A percentile compares a stretch with the other conserved stretches of the same genome.
phyloP scores from a whole-genome alignment of 2,888 invertebrate genomes.

The Rhagophthalmus giganteus region DNA sequence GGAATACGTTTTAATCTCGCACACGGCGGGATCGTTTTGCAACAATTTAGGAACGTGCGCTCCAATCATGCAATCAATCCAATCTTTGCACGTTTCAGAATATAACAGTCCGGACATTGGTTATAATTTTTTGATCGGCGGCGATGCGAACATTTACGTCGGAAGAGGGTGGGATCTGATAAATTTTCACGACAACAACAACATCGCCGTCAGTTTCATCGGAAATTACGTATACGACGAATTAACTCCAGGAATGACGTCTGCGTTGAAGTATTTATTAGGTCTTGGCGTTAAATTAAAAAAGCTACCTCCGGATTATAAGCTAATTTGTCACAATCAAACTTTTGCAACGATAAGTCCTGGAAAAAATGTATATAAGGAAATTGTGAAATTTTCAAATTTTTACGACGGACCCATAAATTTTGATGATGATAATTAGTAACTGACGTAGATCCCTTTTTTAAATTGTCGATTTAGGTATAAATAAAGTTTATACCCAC shows the following conservation, averaged over 20 bases:
- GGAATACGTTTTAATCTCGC: conserved; percentile 58
- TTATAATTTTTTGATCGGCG: conserved; percentile 59
- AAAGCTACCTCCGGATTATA: conserved; percentile 55
- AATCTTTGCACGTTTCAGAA: conserved; percentile 54
- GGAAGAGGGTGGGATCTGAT: conserved; percentile 59
- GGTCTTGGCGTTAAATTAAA: conserved; percentile 53
- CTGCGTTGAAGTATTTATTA: conserved; percentile 55
- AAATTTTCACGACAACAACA: conserved; percentile 58
- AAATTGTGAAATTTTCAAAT: conserved; percentile 58
- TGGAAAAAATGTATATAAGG: conserved; percentile 56
- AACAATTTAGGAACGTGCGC: conserved; percentile 53
- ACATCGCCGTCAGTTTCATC: conserved; percentile 57
- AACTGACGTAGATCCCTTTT: no score
- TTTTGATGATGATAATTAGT: no score
- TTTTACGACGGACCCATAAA: conserved; percentile 37
- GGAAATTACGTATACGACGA: conserved; percentile 56
- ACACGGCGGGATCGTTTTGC: conserved; percentile 58
- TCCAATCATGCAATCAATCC: conserved; percentile 55
- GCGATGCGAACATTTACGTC: conserved; percentile 60
- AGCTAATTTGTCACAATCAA: conserved; percentile 58
- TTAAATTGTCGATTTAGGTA: no score
- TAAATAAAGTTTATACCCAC: no score
- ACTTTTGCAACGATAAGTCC: conserved; percentile 57
- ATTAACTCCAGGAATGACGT: conserved; percentile 54
- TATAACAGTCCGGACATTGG: conserved; percentile 56